phyloP scores from a whole-genome alignment of 2,888 invertebrate species.

The Choristoneura rosaceana region DNA sequence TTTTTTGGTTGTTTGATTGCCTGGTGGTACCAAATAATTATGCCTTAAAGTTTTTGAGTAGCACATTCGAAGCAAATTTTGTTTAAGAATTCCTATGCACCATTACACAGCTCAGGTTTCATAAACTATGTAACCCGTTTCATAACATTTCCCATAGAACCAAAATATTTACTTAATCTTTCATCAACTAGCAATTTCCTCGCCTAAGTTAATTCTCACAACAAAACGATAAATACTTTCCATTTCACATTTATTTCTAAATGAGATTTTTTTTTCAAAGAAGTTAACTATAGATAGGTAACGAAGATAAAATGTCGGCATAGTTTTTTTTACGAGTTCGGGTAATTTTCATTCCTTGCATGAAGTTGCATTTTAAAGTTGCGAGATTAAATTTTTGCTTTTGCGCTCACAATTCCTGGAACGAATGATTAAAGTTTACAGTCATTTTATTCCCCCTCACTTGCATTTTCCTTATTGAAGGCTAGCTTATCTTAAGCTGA shows the following conservation, averaged over 20 bases:
- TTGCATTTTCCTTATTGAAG: too few relatives aligned
- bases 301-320: too few relatives aligned
- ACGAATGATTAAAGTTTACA: too few relatives aligned
- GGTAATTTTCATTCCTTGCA: too few relatives aligned
- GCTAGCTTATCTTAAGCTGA: too few relatives aligned
- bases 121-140: conserved; percentile 5
- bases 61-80: background rate
- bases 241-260: background rate
- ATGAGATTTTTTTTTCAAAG: too few relatives aligned
- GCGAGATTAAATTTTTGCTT: too few relatives aligned
- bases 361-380: too few relatives aligned
- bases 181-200: conserved; percentile 2
- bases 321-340: too few relatives aligned
- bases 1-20: background rate
- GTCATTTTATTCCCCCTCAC: too few relatives aligned
- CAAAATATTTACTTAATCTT: conserved; percentile 1
- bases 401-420: too few relatives aligned
- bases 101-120: background rate
- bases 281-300: too few relatives aligned
- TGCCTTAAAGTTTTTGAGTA: background rate
- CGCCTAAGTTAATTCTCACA: background rate
- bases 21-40: background rate
- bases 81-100: background rate
- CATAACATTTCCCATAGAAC: conserved; percentile 2
- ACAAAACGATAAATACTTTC: background rate